Conservation (phyloP, 2,113 vertebrate species). For the Leiothrix lutea region DNA sequence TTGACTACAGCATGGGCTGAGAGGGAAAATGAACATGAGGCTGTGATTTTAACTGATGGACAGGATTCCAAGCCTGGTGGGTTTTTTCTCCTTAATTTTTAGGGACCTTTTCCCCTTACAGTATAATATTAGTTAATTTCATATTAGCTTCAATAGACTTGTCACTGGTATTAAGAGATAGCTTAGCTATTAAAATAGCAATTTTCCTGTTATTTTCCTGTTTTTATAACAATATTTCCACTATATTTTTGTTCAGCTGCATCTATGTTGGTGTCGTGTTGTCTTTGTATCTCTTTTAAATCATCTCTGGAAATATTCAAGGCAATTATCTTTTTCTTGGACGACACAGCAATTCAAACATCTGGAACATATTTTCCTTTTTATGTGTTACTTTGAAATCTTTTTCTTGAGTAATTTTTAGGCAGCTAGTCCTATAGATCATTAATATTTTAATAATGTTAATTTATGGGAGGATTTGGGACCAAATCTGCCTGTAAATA, state of each 20-base stretch:
- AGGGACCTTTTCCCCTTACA: neutral
- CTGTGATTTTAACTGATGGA: neutral
- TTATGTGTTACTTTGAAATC: neutral
- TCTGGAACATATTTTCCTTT: neutral
- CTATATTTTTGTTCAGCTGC: neutral
- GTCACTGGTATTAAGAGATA: neutral
- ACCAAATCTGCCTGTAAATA: neutral
- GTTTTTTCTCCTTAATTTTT: neutral
- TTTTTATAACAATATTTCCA: neutral
- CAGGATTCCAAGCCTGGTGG: neutral
- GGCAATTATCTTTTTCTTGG: neutral
- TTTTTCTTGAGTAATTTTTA: neutral
- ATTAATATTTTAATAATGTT: neutral
- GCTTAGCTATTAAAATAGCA: neutral
- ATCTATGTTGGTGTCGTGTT: neutral
- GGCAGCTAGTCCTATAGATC: neutral
- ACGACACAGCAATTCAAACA: neutral
- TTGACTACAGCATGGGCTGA: neutral
- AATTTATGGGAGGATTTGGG: neutral
- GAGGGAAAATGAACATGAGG: neutral
- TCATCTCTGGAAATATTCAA: neutral
- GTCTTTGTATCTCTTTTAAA: neutral
- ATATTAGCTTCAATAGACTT: neutral
- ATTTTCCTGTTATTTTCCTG: neutral
- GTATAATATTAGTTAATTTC: neutral